phyloP scores from a whole-genome alignment of 2,797 vertebrate genomes.

The Gambusia yucatana region DNA sequence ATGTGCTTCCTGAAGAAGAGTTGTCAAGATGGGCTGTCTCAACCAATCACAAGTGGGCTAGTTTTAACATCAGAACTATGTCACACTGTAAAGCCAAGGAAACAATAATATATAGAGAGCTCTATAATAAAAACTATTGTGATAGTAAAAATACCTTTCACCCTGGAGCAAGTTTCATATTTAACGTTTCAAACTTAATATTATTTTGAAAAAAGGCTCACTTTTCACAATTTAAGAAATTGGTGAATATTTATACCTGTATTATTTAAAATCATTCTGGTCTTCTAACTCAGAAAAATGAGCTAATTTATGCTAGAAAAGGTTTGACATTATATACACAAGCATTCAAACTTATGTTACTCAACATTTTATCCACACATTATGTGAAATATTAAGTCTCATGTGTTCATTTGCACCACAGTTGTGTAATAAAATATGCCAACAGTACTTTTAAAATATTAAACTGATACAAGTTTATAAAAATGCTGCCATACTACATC shows the following conservation, averaged over 20 bases:
- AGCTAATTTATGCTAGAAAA: not conserved
- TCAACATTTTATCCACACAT: not conserved
- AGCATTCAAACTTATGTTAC: not conserved
- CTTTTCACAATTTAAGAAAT: not conserved
- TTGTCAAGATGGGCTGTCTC: not conserved
- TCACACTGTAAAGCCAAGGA: not conserved
- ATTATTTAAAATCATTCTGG: not conserved
- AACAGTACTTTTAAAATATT: constrained; percentile 17
- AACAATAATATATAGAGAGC: not conserved
- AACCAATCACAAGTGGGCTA: not conserved
- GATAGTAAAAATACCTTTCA: not conserved
- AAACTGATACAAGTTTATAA: constrained; percentile 14
- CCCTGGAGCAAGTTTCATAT: not conserved
- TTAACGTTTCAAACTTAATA: not conserved
- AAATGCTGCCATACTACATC: constrained; percentile 34
- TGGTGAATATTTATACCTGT: not conserved
- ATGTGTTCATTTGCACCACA: not conserved
- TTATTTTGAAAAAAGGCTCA: not conserved
- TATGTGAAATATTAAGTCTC: not conserved
- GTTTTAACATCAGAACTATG: not conserved
- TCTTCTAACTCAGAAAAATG: not conserved
- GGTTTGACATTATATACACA: not conserved
- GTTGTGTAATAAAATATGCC: not conserved
- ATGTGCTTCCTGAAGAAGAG: not conserved
- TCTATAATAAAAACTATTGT: not conserved